Conservation (phyloP, 2,888 invertebrate genomes). For the Cantharis rufa region DNA sequence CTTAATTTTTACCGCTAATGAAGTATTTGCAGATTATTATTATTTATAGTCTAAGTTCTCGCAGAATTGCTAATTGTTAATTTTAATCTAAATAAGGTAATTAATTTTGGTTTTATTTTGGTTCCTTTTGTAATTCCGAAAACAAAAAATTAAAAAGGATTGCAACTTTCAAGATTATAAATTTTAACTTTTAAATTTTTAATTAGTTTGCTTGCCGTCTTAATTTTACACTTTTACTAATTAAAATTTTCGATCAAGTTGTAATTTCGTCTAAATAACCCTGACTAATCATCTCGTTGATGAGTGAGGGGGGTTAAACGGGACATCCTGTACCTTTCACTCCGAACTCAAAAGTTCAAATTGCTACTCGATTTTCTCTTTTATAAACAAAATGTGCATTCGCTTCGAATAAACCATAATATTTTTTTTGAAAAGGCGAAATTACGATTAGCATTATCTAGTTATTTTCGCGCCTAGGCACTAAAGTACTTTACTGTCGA, state of each 20-base stretch:
- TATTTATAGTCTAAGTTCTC: slow-evolving; percentile 50
- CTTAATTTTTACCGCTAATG: slow-evolving; percentile 52
- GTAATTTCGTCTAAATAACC: background rate
- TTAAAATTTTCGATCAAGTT: background rate
- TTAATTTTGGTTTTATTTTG: slow-evolving; percentile 42
- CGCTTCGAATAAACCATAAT: too few species aligned
- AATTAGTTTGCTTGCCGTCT: background rate
- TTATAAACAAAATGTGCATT: too few species aligned
- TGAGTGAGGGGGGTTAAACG: background rate
- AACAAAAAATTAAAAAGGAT: background rate
- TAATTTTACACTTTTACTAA: background rate
- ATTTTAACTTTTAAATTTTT: background rate
- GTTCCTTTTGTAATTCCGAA: background rate
- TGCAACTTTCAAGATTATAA: background rate
- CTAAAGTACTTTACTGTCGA: too few species aligned
- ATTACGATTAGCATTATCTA: too few species aligned
- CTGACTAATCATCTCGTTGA: background rate
- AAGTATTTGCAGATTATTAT: slow-evolving; percentile 51
- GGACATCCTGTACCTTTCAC: background rate
- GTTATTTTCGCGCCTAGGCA: too few species aligned
- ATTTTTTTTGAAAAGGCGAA: too few species aligned
- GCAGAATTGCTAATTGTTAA: slow-evolving; percentile 49
- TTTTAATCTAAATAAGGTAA: slow-evolving; percentile 45
- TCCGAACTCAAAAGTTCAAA: background rate
- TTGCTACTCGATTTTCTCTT: too few species aligned